Evolutionary conservation across 2,113 vertebrate species (phyloP).

Genomic region (Atlantisia rogersi): DNA sequence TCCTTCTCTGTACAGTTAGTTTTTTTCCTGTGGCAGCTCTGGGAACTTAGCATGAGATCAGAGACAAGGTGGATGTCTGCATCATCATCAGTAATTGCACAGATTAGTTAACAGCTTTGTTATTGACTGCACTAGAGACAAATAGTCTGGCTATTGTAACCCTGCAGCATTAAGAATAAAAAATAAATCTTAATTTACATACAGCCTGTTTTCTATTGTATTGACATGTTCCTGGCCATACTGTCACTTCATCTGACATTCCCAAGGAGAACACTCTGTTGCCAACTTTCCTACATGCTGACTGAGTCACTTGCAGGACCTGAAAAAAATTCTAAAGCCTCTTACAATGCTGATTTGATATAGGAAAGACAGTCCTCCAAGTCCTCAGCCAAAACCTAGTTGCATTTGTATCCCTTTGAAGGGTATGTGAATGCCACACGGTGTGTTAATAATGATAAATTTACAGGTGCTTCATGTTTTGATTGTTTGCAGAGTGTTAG

Average conservation of each 20-base stretch:
- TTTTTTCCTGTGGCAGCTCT: not conserved
- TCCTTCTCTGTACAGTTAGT: rapidly evolving
- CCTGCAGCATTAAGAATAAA: not conserved
- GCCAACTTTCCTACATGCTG: not conserved
- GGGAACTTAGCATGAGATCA: not conserved
- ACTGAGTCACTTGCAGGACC: not conserved
- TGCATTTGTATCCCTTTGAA: not conserved
- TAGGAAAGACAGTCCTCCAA: not conserved
- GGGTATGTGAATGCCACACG: not conserved
- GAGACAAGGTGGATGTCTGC: not conserved
- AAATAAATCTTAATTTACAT: not conserved
- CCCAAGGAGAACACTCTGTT: not conserved
- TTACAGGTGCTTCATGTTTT: constrained; percentile 24
- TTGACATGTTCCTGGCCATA: not conserved
- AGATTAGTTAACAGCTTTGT: not conserved
- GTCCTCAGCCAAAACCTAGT: not conserved
- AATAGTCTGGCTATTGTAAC: not conserved
- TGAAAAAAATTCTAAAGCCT: not conserved
- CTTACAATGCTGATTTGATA: not conserved
- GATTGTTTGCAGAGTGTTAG: constrained; percentile 88
- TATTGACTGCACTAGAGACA: not conserved
- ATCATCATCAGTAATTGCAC: not conserved
- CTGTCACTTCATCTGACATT: not conserved
- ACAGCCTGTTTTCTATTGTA: not conserved
- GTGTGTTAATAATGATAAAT: not conserved